These are phyloP conservation scores for Phodopus roborovskii DNA, from an alignment of 2,113 vertebrate species.

Conservation along the genomic window DNA sequence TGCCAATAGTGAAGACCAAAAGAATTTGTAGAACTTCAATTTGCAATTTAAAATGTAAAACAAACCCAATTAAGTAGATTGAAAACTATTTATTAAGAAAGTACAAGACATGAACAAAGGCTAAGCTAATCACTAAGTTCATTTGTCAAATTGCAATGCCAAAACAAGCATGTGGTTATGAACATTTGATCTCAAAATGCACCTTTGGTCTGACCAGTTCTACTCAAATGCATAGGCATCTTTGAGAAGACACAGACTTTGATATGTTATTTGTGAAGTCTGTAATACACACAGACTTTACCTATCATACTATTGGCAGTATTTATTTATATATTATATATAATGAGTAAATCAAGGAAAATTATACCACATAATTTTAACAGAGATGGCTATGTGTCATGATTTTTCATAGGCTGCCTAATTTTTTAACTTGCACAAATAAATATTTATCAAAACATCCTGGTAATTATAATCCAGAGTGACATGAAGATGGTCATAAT, in stretches of 20 bases:
- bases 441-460: not conserved
- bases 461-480: not conserved
- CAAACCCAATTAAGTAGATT: not conserved
- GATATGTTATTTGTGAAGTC: not conserved
- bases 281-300: not conserved
- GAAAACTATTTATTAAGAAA: not conserved
- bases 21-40: not conserved
- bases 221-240: not conserved
- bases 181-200: not conserved
- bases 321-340: not conserved
- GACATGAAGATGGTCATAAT: not conserved
- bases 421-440: not conserved
- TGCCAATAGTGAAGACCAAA: not conserved
- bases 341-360: not conserved
- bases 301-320: not conserved
- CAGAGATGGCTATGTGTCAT: not conserved
- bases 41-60: not conserved
- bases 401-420: not conserved
- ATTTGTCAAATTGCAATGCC: not conserved
- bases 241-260: not conserved
- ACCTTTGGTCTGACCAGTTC: not conserved
- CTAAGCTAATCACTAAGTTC: slow-evolving; percentile 1
- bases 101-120: not conserved
- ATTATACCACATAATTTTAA: not conserved
- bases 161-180: not conserved